Base-by-base conservation (phyloP, 2,888 invertebrate genomes). In the Apoda limacodes region DNA sequence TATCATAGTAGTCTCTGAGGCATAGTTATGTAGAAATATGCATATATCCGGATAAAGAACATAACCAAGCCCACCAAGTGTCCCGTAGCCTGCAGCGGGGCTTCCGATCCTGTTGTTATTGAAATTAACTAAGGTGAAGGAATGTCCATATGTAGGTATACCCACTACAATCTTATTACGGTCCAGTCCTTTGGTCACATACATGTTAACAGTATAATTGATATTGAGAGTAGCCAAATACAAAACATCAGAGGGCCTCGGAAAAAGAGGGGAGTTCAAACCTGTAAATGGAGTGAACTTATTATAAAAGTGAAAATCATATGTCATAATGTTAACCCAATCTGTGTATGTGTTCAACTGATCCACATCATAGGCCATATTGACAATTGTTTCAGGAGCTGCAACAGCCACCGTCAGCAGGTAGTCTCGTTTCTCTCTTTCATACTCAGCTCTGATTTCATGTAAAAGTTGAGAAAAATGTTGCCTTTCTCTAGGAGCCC, bases 321-420 rank as follows among this genome's bases (percentile, higher is more conserved):
- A 96, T 0, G 90, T 85, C 95, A 95, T 95, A n/a, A 96, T 55
- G 61, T 93, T 94, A 0, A 93, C 85, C 71, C 86, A 93, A 63
- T 95, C 95, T 0, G 89, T 86, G 56, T 89, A 93, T 82, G 87
- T 72, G 46, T 92, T 90, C 35, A 95, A 81, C 58, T 89, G 86
- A 11, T 84, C 78, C 7, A 95, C 84, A 59, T 93, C 88, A 61
- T 95, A 95, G 1, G 92, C 86, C 32, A 84, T 82, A 49, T 88
- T 85, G 0, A 91, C 84, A 33, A 95, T 88, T 1, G 85, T 83
- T 50, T 87, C 82, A 0, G 90, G 89, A 7, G 94, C 92, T 1
- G 90, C 92, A 0, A 90, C 90, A 1, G 94, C 94, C 3, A 90
- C 83, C 3, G 88, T 88, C 13, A 95, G 61, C 19, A 92, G 52